Percentiles rank a stretch among this genome's conserved stretches.
Evolutionary conservation across 2,888 invertebrate genomes (phyloP).

Genomic region (Hirtodrosophila histrioides): DNA sequence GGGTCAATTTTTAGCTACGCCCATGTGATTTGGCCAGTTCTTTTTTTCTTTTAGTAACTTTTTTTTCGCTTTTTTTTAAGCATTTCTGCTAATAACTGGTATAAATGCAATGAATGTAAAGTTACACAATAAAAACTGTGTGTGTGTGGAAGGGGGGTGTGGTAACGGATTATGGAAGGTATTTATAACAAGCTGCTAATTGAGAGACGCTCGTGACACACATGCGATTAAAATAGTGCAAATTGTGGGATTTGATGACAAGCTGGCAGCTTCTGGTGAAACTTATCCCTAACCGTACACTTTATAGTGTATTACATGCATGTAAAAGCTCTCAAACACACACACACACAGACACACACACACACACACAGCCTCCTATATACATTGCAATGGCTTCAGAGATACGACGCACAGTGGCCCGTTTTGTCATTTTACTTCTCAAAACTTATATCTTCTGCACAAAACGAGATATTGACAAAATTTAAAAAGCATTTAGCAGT

Average conservation of each 20-base stretch:
- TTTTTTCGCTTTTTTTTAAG: slow-evolving; percentile 7
- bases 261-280: background rate
- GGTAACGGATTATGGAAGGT: background rate
- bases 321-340: no score
- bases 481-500: no score
- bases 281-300: no score
- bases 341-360: no score
- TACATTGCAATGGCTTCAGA: no score
- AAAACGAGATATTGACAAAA: no score
- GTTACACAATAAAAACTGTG: slow-evolving; percentile 26
- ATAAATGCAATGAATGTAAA: slow-evolving; percentile 56
- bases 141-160: background rate
- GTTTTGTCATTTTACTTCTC: no score
- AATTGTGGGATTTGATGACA: background rate
- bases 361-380: no score
- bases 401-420: no score
- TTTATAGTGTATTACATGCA: no score
- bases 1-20: background rate
- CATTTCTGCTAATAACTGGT: slow-evolving; percentile 51
- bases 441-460: no score
- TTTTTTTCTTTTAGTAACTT: background rate
- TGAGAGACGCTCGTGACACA: slow-evolving; percentile 27
- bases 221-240: slow-evolving; percentile 13
- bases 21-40: slow-evolving; percentile 12
- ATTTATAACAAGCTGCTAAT: slow-evolving; percentile 1